These are phyloP conservation scores for Platygyra sinensis DNA, from an alignment of 64 coral and sea anemone genomes.

Conservation along the genomic window DNA sequence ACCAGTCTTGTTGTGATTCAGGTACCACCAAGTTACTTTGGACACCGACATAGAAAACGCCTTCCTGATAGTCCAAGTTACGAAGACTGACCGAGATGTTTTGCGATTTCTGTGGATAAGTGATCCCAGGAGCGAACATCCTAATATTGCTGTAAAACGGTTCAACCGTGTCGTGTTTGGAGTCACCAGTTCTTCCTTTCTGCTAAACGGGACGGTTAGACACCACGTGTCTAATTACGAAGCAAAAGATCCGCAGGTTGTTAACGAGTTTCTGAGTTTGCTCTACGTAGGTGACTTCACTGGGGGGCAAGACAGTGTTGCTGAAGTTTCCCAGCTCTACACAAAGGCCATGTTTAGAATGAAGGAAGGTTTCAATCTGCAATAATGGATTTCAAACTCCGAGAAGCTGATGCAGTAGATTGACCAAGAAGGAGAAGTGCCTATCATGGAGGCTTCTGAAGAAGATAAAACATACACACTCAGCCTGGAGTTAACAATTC, in stretches of 20 bases:
- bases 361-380: too few relatives aligned
- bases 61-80: constrained; percentile 28
- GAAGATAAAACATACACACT: neutral
- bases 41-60: neutral
- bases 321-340: neutral
- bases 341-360: neutral
- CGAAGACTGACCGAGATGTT: constrained; percentile 30
- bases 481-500: neutral
- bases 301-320: neutral
- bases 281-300: neutral
- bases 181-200: constrained; percentile 50
- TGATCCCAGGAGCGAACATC: constrained; percentile 21
- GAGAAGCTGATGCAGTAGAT: neutral
- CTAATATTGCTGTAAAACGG: constrained; percentile 34
- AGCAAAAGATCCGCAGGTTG: neutral
- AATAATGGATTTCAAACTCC: neutral
- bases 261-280: too few relatives aligned
- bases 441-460: neutral
- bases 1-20: constrained; percentile 10
- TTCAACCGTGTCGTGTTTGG: constrained; percentile 71
- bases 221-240: constrained; percentile 12
- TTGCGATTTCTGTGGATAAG: constrained; percentile 63
- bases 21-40: neutral
- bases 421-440: neutral
- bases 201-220: constrained; percentile 55